Evolutionary conservation across 2,113 vertebrate species (phyloP).

Genomic region (Nothoprocta pentlandii): DNA sequence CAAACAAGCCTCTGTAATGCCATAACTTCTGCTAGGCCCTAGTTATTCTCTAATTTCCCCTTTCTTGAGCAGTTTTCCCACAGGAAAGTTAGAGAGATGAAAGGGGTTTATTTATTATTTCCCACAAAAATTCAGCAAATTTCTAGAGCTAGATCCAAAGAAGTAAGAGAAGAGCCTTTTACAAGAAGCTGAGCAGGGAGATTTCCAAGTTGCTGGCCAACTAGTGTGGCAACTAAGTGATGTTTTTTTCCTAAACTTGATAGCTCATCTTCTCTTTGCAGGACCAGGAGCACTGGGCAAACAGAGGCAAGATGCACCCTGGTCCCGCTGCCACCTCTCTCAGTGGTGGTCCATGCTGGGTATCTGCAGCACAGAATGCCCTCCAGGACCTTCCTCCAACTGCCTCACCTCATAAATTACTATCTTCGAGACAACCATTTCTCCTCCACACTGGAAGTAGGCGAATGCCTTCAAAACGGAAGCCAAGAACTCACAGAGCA

Average conservation of each 20-base stretch:
- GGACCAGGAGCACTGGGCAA: too few species aligned
- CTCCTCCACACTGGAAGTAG: accelerated
- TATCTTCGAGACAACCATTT: accelerated
- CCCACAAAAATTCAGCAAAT: not conserved
- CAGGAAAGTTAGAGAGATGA: not conserved
- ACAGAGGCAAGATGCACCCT: too few species aligned
- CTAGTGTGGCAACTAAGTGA: not conserved
- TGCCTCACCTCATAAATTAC: accelerated
- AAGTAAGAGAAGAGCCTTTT: not conserved
- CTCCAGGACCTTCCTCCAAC: not conserved
- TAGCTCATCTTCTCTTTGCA: too few species aligned
- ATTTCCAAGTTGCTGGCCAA: not conserved
- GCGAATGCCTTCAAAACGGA: accelerated
- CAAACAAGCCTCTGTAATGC: too few species aligned
- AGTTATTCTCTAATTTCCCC: too few species aligned
- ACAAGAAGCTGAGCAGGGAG: not conserved
- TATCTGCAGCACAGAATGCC: too few species aligned
- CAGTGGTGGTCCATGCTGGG: too few species aligned
- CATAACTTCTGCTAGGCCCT: too few species aligned
- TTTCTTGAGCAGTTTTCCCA: too few species aligned
- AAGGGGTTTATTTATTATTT: not conserved
- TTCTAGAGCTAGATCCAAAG: not conserved
- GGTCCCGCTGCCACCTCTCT: too few species aligned
- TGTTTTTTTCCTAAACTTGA: too few species aligned
- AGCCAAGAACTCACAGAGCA: not conserved